Conservation (phyloP, 2,888 invertebrate genomes). For the Tortricodes alternella region DNA sequence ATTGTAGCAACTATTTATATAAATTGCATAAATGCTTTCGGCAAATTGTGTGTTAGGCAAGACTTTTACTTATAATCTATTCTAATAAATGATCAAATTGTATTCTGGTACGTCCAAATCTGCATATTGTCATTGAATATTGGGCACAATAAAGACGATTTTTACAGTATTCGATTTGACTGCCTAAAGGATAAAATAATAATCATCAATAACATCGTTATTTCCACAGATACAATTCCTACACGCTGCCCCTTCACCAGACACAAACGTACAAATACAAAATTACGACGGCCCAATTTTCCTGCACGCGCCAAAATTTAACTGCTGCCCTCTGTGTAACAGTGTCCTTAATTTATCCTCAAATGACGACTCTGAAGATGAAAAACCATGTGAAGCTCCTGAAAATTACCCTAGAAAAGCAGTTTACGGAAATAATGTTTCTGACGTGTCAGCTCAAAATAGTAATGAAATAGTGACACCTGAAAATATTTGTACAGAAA, state of each 20-base stretch:
- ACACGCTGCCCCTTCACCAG: conserved; percentile 42
- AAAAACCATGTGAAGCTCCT: background rate
- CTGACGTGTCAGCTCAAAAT: too few species aligned
- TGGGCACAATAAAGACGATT: too few species aligned
- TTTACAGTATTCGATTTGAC: too few species aligned
- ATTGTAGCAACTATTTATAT: background rate
- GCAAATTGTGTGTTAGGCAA: too few species aligned
- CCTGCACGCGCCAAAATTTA: conserved; percentile 33
- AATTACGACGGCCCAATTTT: conserved; percentile 59
- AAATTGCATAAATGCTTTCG: too few species aligned
- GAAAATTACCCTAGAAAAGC: conserved; percentile 11
- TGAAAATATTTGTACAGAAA: background rate
- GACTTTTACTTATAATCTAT: too few species aligned
- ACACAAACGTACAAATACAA: conserved; percentile 52
- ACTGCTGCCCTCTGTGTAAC: conserved; percentile 22
- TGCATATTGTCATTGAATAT: too few species aligned
- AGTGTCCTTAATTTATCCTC: background rate
- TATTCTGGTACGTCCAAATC: too few species aligned
- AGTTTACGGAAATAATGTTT: background rate
- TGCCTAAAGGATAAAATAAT: too few species aligned
- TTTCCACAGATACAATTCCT: conserved; percentile 41
- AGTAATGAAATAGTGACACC: background rate
- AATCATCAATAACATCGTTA: background rate
- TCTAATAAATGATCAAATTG: too few species aligned
- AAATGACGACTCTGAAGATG: background rate